A percentile compares a stretch with the other conserved stretches of the same genome.
Conservation (phyloP, 1,140 invertebrate genomes). For the Sipha flava region DNA sequence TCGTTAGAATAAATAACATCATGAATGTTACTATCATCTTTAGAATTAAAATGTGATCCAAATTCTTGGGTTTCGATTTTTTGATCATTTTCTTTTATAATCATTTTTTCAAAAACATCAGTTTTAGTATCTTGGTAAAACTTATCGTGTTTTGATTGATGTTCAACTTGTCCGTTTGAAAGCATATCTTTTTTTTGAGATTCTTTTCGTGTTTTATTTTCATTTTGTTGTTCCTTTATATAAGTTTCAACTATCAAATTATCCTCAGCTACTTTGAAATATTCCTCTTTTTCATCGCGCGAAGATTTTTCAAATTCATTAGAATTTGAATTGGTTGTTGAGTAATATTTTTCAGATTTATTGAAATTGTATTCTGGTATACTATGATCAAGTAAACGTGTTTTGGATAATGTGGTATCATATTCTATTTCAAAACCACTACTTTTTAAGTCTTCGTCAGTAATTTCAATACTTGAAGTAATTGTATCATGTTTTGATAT, state of each 20-base stretch:
- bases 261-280: neutral
- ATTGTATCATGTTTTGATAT: slow-evolving; percentile 49
- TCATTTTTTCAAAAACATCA: neutral
- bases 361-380: slow-evolving; percentile 45
- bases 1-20: neutral
- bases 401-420: slow-evolving; percentile 35
- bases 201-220: neutral
- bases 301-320: neutral
- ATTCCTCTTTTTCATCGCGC: neutral
- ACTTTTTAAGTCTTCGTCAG: slow-evolving; percentile 56
- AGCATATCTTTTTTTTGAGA: neutral
- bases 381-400: slow-evolving; percentile 41
- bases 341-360: neutral
- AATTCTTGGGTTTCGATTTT: neutral
- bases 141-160: neutral
- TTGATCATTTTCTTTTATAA: neutral
- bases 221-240: neutral
- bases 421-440: slow-evolving; percentile 48
- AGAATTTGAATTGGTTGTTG: neutral
- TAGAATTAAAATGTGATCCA: neutral
- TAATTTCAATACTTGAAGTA: slow-evolving; percentile 57
- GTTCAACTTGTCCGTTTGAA: neutral
- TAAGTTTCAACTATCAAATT: neutral
- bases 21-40: neutral
- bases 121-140: neutral